Evolutionary conservation across 2,888 invertebrate genomes (phyloP), one percentile per base, ranked within the genome.

Genomic region (Cheilosia vulpina): DNA sequence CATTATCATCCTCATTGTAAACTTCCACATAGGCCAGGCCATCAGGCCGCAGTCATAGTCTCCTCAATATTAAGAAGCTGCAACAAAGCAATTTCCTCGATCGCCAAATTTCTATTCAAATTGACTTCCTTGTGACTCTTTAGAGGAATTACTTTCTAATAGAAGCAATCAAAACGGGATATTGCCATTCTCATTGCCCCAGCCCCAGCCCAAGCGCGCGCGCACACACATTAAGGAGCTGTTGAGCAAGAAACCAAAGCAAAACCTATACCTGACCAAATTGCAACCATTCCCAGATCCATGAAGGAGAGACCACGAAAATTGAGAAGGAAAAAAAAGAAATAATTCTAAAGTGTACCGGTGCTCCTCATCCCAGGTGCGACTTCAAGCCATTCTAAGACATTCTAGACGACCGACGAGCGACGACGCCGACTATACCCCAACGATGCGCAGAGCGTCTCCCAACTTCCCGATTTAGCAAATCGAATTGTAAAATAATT

Each of bases 401-500:
- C 68, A 73, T 80, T 84, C 66, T 71, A 81, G 76, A 80, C 80
- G 75, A 80, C 71, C 45, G 34, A 53, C 80, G 75, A 80, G 66
- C 45, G 34, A 53, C 34, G 34, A 65, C 41, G 17, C 47, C 43
- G 31, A 62, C 55, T 24, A 53, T 43, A 45, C 27, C 27, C 6
- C 45, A 58, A 55, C 45, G 57, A 62, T 57, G 45, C 45, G 55
- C 19, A 45, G 66, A 84, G 38, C 75, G 58, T 77, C 81, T 84
- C 66, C 68, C 57, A 63, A 60, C 73, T 87, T 78, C 87, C 85
- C 78, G 87, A 87, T 88, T 83, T 81, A 87, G 88, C 80, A 85
- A 88, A 88, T 87, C 87, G 88, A 88, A 88, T 88, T 88, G 87
- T 82, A 87, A 88, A 87, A 88, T 88, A 88, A 88, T 87, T 87